These are phyloP conservation scores for Nomada lathburiana DNA, from an alignment of 2,888 invertebrate genomes.

Conservation along the genomic window DNA sequence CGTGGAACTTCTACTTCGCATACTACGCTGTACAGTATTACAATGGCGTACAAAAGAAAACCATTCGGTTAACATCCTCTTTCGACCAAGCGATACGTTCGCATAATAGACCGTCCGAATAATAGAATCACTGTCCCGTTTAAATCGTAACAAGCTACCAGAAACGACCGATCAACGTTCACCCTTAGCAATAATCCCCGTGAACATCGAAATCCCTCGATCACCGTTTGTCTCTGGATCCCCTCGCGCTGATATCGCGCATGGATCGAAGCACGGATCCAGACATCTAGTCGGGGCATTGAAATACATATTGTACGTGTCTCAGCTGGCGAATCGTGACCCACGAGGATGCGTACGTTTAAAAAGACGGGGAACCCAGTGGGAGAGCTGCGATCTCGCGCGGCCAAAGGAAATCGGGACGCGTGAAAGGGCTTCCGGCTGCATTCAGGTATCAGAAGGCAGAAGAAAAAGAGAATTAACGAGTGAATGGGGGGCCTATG, in stretches of 20 bases:
- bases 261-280: background rate
- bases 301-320: background rate
- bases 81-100: conserved; percentile 9
- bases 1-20: background rate
- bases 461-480: conserved; percentile 81
- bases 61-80: conserved; percentile 8
- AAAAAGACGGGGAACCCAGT: conserved; percentile 7
- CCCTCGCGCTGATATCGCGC: background rate
- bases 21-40: too few species aligned
- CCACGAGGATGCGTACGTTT: background rate
- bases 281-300: background rate
- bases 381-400: conserved; percentile 47
- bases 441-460: conserved; percentile 71
- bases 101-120: conserved; percentile 36
- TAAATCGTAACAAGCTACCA: conserved; percentile 33
- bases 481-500: conserved; percentile 69
- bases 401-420: conserved; percentile 73
- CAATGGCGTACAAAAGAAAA: conserved; percentile 1
- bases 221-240: conserved; percentile 15
- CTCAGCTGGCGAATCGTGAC: conserved; percentile 21
- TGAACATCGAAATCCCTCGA: conserved; percentile 41
- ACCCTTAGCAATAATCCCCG: conserved; percentile 42
- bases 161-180: conserved; percentile 28
- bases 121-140: conserved; percentile 20
- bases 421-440: conserved; percentile 81